A percentile compares a stretch with the other conserved stretches of the same genome.
phyloP scores from a whole-genome alignment of 2,113 vertebrate species.

The Zonotrichia leucophrys region DNA sequence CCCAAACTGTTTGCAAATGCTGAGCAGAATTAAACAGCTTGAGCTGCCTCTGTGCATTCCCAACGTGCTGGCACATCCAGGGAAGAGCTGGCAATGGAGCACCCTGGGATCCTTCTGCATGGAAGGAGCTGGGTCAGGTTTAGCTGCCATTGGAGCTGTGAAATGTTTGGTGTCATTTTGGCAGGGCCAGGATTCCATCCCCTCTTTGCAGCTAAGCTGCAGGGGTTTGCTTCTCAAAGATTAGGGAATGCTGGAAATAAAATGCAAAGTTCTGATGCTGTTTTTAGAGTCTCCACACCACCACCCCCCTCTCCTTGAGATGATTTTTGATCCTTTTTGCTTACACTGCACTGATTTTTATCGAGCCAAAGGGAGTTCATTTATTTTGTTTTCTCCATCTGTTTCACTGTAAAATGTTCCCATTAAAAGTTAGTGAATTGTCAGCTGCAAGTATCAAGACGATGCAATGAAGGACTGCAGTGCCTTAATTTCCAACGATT shows the following conservation, averaged over 20 bases:
- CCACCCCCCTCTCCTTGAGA: neutral
- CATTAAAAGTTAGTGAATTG: conserved; percentile 64
- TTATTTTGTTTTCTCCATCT: conserved; percentile 69
- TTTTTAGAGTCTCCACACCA: conserved; percentile 5
- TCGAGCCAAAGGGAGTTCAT: conserved; percentile 52
- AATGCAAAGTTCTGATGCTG: conserved; percentile 1
- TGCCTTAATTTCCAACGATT: conserved; percentile 46
- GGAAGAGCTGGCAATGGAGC: neutral
- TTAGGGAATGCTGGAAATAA: neutral
- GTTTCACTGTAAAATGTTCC: conserved; percentile 60
- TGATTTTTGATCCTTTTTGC: conserved; percentile 62
- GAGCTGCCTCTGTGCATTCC: neutral
- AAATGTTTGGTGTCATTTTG: neutral
- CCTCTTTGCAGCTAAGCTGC: neutral
- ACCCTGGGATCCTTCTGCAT: neutral
- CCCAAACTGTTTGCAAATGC: neutral
- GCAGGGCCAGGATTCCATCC: neutral
- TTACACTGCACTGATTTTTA: conserved; percentile 60
- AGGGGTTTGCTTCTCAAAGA: neutral
- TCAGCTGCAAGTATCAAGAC: conserved; percentile 47
- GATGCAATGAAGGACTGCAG: conserved; percentile 38
- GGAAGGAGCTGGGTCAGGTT: neutral
- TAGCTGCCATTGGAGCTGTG: neutral
- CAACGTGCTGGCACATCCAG: neutral
- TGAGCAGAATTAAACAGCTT: neutral